These are phyloP conservation scores for Notoglanidium macrostoma DNA, from an alignment of 2,797 vertebrate genomes.

Conservation along the genomic window DNA sequence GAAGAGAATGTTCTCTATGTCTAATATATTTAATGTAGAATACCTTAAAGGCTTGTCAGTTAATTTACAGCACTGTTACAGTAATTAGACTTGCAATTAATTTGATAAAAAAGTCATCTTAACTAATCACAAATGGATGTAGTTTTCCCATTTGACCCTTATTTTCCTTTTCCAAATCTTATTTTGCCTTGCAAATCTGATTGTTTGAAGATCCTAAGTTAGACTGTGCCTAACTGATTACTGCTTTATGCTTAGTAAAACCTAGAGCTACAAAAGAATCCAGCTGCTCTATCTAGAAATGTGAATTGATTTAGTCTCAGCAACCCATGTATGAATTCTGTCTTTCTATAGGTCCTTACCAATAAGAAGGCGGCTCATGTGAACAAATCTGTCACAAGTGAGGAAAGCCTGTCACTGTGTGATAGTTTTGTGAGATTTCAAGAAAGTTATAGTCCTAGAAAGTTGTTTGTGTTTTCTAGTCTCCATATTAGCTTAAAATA, in stretches of 20 bases:
- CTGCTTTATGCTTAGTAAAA: not conserved
- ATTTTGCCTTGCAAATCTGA: too few relatives aligned
- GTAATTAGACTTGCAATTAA: constrained; percentile 27
- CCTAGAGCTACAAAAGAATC: not conserved
- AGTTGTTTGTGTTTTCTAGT: constrained; percentile 52
- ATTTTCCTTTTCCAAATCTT: not conserved
- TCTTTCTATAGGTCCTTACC: not conserved
- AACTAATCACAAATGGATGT: not conserved
- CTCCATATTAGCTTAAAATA: constrained; percentile 62
- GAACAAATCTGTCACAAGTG: constrained; percentile 26
- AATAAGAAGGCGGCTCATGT: not conserved
- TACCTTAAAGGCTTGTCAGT: constrained; percentile 33
- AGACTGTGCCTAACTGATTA: not conserved
- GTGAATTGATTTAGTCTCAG: not conserved
- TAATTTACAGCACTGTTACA: constrained; percentile 24
- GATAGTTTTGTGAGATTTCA: constrained; percentile 58
- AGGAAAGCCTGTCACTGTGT: constrained; percentile 52
- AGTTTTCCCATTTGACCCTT: not conserved
- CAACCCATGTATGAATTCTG: not conserved
- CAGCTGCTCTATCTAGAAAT: not conserved
- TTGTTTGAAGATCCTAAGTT: not conserved
- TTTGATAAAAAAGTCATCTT: not conserved
- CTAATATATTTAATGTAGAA: constrained; percentile 26
- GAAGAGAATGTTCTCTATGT: constrained; percentile 42
- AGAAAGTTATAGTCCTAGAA: constrained; percentile 53